A percentile compares a stretch with the other conserved stretches of the same genome.
phyloP scores from a whole-genome alignment of 2,888 invertebrate genomes.

The Temnothorax ravouxi region DNA sequence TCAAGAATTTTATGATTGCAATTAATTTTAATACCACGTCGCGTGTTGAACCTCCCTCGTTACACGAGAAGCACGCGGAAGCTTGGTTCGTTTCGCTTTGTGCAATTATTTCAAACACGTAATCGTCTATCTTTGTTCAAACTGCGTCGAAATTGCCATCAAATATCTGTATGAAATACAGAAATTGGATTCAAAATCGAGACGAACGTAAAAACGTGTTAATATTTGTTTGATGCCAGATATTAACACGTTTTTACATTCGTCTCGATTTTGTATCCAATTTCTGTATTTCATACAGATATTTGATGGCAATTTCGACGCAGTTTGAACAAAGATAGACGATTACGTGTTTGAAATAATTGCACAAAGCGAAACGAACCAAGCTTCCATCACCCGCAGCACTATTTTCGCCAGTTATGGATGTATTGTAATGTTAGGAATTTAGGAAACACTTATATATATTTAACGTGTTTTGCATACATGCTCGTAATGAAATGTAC shows the following conservation, averaged over 20 bases:
- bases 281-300: constrained; percentile 7
- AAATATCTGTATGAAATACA: constrained; percentile 11
- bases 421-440: constrained; percentile 24
- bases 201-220: background rate
- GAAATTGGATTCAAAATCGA: constrained; percentile 43
- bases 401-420: constrained; percentile 16
- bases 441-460: constrained; percentile 8
- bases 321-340: background rate
- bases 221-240: constrained; percentile 31
- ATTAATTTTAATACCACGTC: constrained; percentile 50
- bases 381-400: constrained; percentile 1
- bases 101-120: constrained; percentile 34
- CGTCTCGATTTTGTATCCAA: constrained; percentile 35
- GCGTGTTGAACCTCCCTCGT: constrained; percentile 1
- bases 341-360: constrained; percentile 30
- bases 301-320: background rate
- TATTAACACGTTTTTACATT: constrained; percentile 6
- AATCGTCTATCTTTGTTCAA: background rate
- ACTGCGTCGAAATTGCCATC: background rate
- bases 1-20: constrained; percentile 47
- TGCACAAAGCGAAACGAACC: constrained; percentile 19
- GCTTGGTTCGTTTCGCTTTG: constrained; percentile 12
- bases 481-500: background rate
- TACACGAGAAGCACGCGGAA: background rate
- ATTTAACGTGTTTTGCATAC: constrained; percentile 5